Evolutionary conservation across 2,113 vertebrate genomes (phyloP).

Genomic region (Anas platyrhynchos): DNA sequence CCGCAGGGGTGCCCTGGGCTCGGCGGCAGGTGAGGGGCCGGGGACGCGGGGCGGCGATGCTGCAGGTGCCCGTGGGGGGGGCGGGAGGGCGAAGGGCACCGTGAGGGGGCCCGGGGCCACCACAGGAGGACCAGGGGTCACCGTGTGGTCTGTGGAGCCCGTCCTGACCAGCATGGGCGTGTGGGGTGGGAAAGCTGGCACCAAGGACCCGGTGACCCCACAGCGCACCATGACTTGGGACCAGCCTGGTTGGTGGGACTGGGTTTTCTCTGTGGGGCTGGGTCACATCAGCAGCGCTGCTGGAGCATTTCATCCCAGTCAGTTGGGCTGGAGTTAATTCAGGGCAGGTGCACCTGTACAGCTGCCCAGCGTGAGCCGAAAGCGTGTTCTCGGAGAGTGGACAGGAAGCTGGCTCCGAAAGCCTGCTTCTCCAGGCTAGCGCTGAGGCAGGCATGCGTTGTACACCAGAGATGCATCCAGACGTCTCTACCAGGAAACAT

Average conservation of each 20-base stretch:
- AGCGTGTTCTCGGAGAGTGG: not conserved
- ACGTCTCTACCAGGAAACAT: too few relatives aligned
- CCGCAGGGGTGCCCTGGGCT: constrained; percentile 70
- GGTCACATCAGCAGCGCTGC: not conserved
- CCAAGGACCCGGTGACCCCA: not conserved
- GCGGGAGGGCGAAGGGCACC: not conserved
- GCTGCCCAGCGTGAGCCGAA: not conserved
- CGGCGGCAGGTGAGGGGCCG: constrained; percentile 80
- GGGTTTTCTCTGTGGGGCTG: not conserved
- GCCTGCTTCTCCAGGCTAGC: too few relatives aligned
- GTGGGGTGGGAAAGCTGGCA: not conserved
- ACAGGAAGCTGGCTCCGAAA: not conserved
- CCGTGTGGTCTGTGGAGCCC: not conserved
- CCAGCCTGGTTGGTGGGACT: not conserved
- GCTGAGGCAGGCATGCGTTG: fast-evolving
- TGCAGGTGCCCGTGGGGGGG: too few relatives aligned
- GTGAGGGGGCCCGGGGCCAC: too few relatives aligned
- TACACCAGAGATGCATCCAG: fast-evolving
- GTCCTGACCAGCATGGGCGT: too few relatives aligned
- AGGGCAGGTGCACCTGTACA: not conserved
- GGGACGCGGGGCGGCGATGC: not conserved
- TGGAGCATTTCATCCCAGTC: not conserved
- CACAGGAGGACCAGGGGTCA: too few relatives aligned
- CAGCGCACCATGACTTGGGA: not conserved
- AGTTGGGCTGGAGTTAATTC: not conserved